phyloP scores from a whole-genome alignment of 2,888 invertebrate species.

The Amiota communis region DNA sequence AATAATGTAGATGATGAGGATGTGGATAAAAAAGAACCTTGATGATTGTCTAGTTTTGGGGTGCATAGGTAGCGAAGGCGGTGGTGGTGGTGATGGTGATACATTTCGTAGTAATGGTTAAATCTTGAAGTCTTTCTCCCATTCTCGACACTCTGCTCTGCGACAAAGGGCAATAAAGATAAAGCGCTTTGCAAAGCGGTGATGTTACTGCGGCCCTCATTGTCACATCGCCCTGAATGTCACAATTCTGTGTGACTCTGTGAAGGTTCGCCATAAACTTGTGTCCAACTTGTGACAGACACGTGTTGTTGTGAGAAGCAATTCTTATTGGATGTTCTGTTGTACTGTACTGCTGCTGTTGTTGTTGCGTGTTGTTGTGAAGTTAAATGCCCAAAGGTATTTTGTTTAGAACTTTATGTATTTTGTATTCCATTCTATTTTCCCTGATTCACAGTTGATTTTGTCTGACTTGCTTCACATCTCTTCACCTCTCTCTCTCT shows the following conservation, averaged over 20 bases:
- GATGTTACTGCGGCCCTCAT: no score
- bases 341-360: no score
- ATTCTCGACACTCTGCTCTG: no score
- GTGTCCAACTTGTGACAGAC: slow-evolving; percentile 23
- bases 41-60: background rate
- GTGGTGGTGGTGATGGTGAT: no score
- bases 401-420: slow-evolving; percentile 5
- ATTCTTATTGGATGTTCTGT: slow-evolving; percentile 3
- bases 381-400: slow-evolving; percentile 13
- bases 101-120: no score
- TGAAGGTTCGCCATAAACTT: background rate
- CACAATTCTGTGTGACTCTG: background rate
- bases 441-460: no score
- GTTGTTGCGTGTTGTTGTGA: no score
- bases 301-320: slow-evolving; percentile 6
- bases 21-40: background rate
- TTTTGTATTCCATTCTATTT: background rate
- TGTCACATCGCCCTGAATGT: no score
- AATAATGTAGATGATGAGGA: background rate
- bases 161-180: slow-evolving; percentile 7
- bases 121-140: no score
- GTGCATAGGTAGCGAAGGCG: background rate
- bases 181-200: background rate
- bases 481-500: no score
- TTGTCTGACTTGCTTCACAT: no score